Evolutionary conservation across 2,797 vertebrate species (phyloP).

Genomic region (Coranthus polyacanthus): DNA sequence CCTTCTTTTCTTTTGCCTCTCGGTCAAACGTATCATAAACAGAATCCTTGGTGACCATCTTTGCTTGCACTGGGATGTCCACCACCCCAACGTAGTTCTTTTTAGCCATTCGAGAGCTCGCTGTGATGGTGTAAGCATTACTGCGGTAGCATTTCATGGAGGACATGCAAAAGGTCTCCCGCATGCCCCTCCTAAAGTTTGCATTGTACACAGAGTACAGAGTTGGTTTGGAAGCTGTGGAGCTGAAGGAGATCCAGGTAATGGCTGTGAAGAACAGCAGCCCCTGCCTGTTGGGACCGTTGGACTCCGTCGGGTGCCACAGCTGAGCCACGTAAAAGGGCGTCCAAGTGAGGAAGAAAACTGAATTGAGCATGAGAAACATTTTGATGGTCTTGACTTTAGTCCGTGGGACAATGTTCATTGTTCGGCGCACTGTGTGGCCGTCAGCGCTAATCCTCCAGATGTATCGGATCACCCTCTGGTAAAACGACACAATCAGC

Average conservation of each 20-base stretch:
- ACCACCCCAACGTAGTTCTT: constrained; percentile 95
- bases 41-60: constrained; percentile 87
- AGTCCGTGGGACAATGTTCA: constrained; percentile 94
- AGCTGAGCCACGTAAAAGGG: constrained; percentile 92
- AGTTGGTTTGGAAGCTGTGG: constrained; percentile 91
- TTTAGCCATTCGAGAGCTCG: constrained; percentile 94
- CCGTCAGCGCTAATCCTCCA: constrained; percentile 93
- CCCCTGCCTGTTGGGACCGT: constrained; percentile 78
- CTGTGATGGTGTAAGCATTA: constrained; percentile 97
- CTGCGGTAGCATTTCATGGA: constrained; percentile 98
- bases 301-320: constrained; percentile 88
- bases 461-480: constrained; percentile 92
- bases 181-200: constrained; percentile 94
- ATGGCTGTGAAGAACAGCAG: constrained; percentile 87
- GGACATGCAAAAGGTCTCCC: constrained; percentile 97
- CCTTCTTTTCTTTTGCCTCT: constrained; percentile 93
- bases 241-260: constrained; percentile 92
- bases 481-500: constrained; percentile 91
- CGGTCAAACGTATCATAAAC: constrained; percentile 91
- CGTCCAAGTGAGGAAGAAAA: constrained; percentile 93
- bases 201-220: constrained; percentile 92
- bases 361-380: constrained; percentile 92
- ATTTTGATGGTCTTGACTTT: constrained; percentile 99
- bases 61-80: constrained; percentile 87
- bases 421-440: constrained; percentile 91